Evolutionary conservation across 2,113 vertebrate species (phyloP).

Genomic region (Willisornis vidua): DNA sequence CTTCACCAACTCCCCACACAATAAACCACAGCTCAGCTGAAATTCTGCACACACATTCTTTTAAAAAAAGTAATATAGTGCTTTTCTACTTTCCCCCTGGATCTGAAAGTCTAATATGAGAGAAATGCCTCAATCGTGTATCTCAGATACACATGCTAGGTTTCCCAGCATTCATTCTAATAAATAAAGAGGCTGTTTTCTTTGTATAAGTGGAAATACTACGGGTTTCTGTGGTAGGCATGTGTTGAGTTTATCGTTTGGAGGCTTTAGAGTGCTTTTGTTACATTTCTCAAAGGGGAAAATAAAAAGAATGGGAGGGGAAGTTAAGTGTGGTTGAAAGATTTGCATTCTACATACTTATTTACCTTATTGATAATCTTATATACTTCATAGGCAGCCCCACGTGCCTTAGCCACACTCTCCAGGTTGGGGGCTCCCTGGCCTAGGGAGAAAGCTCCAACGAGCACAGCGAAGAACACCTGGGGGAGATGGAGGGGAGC

Average conservation of each 20-base stretch:
- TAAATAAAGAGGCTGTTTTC: neutral
- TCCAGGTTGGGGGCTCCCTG: constrained; percentile 81
- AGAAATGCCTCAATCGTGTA: neutral
- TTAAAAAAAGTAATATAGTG: neutral
- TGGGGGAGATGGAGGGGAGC: neutral
- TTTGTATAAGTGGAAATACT: neutral
- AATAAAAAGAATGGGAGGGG: too few species aligned
- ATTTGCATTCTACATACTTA: neutral
- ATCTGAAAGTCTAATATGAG: neutral
- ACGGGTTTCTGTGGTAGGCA: neutral
- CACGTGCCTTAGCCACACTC: constrained; percentile 78
- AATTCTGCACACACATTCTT: neutral
- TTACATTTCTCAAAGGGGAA: neutral
- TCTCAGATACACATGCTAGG: neutral
- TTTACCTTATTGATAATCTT: constrained; percentile 80
- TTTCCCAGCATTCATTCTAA: neutral
- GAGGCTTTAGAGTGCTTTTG: neutral
- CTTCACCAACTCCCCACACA: neutral
- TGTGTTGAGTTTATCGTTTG: neutral
- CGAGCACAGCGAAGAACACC: constrained; percentile 82
- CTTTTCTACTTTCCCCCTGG: neutral
- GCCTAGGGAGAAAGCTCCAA: constrained; percentile 77
- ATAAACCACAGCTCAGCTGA: neutral
- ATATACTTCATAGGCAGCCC: constrained; percentile 84
- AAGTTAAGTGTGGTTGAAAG: neutral